Percentiles rank a stretch among this genome's conserved stretches.
Conservation (phyloP, 2,888 invertebrate genomes). For the Ceriagrion tenellum region DNA sequence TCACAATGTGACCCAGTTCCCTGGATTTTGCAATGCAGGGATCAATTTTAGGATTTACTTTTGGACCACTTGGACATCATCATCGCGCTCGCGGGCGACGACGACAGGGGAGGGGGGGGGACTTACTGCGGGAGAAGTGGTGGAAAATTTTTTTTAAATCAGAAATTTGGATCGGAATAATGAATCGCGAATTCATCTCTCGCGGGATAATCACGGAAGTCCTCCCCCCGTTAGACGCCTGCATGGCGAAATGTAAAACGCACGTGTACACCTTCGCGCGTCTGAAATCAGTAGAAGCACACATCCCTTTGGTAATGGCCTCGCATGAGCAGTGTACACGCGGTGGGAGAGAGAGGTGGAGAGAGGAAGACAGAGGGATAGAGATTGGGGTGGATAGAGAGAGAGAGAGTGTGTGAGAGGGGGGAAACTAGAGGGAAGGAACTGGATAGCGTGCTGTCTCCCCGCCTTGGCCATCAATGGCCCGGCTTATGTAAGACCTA, state of each 20-base stretch:
- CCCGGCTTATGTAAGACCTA: conserved; percentile 61
- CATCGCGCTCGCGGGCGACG: not conserved
- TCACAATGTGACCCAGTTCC: conserved; percentile 36
- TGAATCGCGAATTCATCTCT: not conserved
- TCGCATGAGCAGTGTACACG: not conserved
- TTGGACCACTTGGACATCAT: conserved; percentile 2
- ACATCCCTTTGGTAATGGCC: not conserved
- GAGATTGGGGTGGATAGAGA: not conserved
- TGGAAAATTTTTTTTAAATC: not conserved
- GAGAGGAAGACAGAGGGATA: not conserved
- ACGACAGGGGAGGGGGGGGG: no score
- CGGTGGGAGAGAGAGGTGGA: not conserved
- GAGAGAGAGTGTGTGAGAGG: no score
- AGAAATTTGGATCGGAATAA: not conserved
- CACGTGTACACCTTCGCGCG: not conserved
- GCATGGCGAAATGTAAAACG: conserved; percentile 12
- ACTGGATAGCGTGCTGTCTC: conserved; percentile 33
- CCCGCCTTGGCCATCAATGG: conserved; percentile 57
- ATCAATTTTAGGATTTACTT: conserved; percentile 30
- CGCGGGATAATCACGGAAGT: not conserved
- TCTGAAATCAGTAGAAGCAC: not conserved
- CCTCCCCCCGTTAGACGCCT: not conserved
- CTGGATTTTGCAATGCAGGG: conserved; percentile 21
- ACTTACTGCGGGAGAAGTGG: not conserved
- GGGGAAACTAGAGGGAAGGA: not conserved